Conservation (phyloP, 2,888 invertebrate species). For the Thecophora atra region DNA sequence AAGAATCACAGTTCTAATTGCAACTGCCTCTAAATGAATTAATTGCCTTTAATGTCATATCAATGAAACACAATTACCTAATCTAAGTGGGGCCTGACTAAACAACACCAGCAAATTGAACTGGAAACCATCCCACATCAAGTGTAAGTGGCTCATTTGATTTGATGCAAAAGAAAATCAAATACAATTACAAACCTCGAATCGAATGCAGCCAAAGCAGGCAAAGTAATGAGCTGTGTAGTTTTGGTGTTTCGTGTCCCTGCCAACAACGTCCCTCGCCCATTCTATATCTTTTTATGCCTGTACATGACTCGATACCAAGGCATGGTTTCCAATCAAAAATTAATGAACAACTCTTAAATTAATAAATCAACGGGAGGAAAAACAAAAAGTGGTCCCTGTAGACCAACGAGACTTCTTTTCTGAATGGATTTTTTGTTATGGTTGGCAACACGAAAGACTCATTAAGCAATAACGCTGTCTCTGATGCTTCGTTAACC, state of each 20-base stretch:
- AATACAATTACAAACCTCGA: not conserved
- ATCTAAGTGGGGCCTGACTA: not conserved
- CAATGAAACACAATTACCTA: not conserved
- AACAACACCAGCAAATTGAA: not conserved
- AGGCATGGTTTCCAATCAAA: too few relatives aligned
- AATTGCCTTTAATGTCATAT: not conserved
- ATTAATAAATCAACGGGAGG: too few relatives aligned
- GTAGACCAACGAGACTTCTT: too few relatives aligned
- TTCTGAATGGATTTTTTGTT: too few relatives aligned
- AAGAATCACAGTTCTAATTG: not conserved
- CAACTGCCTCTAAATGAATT: not conserved
- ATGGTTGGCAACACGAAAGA: too few relatives aligned
- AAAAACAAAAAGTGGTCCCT: too few relatives aligned
- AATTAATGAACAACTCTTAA: too few relatives aligned
- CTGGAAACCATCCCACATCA: not conserved
- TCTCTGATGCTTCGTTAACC: not conserved
- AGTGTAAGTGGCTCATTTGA: not conserved
- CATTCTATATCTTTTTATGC: too few relatives aligned
- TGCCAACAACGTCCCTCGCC: too few relatives aligned
- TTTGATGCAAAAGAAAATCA: not conserved
- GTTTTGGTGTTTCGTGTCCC: too few relatives aligned
- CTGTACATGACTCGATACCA: too few relatives aligned
- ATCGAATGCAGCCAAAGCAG: not conserved
- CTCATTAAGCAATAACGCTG: too few relatives aligned
- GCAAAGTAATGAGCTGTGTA: slow-evolving; percentile 2